Conservation (phyloP, 2,888 invertebrate genomes). For the Oscheius sp. region DNA sequence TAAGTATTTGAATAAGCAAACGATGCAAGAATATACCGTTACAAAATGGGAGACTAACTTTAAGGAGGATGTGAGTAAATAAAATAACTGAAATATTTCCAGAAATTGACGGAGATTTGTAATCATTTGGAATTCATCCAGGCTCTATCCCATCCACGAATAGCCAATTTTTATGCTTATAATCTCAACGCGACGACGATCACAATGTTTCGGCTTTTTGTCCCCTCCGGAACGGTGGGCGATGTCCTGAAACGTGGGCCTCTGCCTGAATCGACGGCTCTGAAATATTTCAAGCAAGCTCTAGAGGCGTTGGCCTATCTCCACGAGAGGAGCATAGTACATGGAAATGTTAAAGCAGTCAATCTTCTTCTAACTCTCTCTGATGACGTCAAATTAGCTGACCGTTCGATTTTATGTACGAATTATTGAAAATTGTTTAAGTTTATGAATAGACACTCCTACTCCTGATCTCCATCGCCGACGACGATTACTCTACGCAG, state of each 20-base stretch:
- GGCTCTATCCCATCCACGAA: constrained; percentile 33
- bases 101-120: constrained; percentile 29
- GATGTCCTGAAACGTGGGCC: constrained; percentile 41
- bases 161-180: constrained; percentile 34
- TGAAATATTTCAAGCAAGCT: constrained; percentile 39
- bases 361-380: constrained; percentile 48
- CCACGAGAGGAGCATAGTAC: constrained; percentile 36
- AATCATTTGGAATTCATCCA: constrained; percentile 31
- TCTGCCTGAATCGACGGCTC: constrained; percentile 17
- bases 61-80: constrained; percentile 7
- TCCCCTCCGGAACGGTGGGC: constrained; percentile 45
- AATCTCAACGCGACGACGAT: constrained; percentile 20
- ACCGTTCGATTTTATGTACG: constrained; percentile 34
- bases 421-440: neutral
- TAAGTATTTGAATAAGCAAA: neutral
- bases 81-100: neutral
- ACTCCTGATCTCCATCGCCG: constrained; percentile 34
- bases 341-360: constrained; percentile 46
- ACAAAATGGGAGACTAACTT: constrained; percentile 5
- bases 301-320: constrained; percentile 39
- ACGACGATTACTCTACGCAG: constrained; percentile 40
- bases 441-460: constrained; percentile 34
- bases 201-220: constrained; percentile 40
- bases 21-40: constrained; percentile 25
- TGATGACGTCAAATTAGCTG: constrained; percentile 45